These are phyloP conservation scores for Frieseomelitta varia DNA, from an alignment of 1,140 invertebrate genomes.

Conservation along the genomic window DNA sequence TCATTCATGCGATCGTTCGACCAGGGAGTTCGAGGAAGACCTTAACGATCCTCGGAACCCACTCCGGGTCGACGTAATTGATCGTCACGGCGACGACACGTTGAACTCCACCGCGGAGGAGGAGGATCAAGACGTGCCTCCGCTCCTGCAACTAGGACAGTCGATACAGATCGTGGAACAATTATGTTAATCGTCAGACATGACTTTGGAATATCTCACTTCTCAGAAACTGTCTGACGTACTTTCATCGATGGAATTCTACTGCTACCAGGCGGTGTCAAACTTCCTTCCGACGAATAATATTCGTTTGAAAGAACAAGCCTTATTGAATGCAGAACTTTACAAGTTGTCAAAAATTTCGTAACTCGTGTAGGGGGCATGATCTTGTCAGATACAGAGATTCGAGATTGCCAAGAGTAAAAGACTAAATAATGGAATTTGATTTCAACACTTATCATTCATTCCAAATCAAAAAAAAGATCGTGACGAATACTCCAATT, in stretches of 20 bases:
- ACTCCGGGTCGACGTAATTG: conserved; percentile 3
- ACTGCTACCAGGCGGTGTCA: no score
- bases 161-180: neutral
- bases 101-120: neutral
- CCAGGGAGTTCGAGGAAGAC: conserved; percentile 25
- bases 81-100: neutral
- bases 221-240: neutral
- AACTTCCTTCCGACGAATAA: neutral
- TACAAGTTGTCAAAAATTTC: no score
- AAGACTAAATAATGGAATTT: no score
- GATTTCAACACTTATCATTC: neutral
- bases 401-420: no score
- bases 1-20: conserved; percentile 34
- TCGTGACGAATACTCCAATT: no score
- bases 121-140: neutral
- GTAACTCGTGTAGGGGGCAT: no score
- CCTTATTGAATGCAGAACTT: no score
- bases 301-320: neutral
- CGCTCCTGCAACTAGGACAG: neutral
- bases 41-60: conserved; percentile 40
- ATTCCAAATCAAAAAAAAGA: no score
- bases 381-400: no score
- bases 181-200: neutral
- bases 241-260: no score
- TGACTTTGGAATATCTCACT: neutral